These are phyloP conservation scores for Isotomurus palustris DNA, from an alignment of 2,888 invertebrate genomes.

Conservation along the genomic window DNA sequence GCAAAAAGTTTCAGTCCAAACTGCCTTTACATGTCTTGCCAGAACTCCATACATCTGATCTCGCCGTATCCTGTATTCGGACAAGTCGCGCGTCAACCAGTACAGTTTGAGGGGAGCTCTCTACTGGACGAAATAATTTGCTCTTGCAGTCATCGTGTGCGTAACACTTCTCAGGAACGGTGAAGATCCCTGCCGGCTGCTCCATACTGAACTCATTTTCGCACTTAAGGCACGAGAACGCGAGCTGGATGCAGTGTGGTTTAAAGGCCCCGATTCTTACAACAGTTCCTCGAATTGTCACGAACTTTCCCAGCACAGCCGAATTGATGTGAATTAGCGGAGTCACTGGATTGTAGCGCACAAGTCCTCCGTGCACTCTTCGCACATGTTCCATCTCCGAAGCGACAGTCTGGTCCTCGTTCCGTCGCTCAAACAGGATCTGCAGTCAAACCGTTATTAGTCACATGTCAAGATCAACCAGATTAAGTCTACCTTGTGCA, in stretches of 20 bases:
- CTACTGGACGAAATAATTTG: slow-evolving; percentile 11
- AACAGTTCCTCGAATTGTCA: slow-evolving; percentile 37
- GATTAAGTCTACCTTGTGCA: slow-evolving; percentile 29
- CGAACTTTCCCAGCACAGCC: slow-evolving; percentile 34
- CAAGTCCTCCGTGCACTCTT: slow-evolving; percentile 27
- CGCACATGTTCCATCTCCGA: background rate
- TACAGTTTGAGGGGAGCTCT: slow-evolving; percentile 16
- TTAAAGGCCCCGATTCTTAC: slow-evolving; percentile 29
- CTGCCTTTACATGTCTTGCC: too few species aligned
- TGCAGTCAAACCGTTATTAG: background rate
- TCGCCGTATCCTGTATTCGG: slow-evolving; percentile 33
- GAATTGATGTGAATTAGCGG: slow-evolving; percentile 30
- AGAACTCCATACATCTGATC: slow-evolving; percentile 27
- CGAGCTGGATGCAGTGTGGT: slow-evolving; percentile 21
- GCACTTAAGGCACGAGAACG: slow-evolving; percentile 32
- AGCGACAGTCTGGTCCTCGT: background rate
- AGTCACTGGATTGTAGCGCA: slow-evolving; percentile 22
- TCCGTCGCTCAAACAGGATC: background rate
- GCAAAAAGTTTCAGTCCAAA: too few species aligned
- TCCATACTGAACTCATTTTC: slow-evolving; percentile 18
- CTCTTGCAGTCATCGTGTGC: slow-evolving; percentile 24
- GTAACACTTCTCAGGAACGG: slow-evolving; percentile 24
- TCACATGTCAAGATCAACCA: background rate
- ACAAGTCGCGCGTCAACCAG: slow-evolving; percentile 24
- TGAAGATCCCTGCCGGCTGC: slow-evolving; percentile 26